Evolutionary conservation across 2,113 vertebrate species (phyloP), one percentile per base, ranked within the genome.

Genomic region (Erpornis zantholeuca): DNA sequence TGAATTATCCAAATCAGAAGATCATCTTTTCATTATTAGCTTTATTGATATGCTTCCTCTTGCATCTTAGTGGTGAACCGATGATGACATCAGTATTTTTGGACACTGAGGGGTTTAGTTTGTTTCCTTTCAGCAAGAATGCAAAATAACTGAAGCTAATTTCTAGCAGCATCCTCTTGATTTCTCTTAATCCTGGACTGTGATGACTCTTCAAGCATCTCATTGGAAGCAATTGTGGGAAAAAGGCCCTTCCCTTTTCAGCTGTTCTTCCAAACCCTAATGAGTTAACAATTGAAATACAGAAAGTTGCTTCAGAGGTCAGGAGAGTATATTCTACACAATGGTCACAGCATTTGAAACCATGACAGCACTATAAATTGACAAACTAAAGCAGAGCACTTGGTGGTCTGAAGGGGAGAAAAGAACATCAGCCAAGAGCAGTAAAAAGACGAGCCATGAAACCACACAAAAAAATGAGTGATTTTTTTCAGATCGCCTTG

Each of bases 361-460:
- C 98, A 98, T 98, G 98, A 98, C 98, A 98, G 98, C 98, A 98
- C 98, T 98, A 98, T 98, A 98, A 99, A 99, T 98, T 97, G 98
- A 98, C 94, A 97, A 97, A 97, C 98, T 97, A 97, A 97, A 97
- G 97, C 97, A 86, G 89, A 97, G 96, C 97, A 76, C 97, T 97
- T 95, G 95, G 97, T 96, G 98, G 98, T 97, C 98, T 95, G 89
- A 94, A 96, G 82, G 56, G 92, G 92, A 97, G 96, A 97, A 97
- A 97, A 97, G 96, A 96, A 94, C 96, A 94, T 96, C 94, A 86
- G 82, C 94, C 88, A 27, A 93, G 92, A 92, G 92, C 17, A 22
- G 92, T 97, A 97, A 98, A 97, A 97, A 97, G 97, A 95, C 88
- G 3, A 96, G 88, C 85, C 98, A 95, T 79, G 96, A 97, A 97